Evolutionary conservation across 2,113 vertebrate species (phyloP), one percentile per base, ranked within the genome.

Genomic region (Seriola dumerili): DNA sequence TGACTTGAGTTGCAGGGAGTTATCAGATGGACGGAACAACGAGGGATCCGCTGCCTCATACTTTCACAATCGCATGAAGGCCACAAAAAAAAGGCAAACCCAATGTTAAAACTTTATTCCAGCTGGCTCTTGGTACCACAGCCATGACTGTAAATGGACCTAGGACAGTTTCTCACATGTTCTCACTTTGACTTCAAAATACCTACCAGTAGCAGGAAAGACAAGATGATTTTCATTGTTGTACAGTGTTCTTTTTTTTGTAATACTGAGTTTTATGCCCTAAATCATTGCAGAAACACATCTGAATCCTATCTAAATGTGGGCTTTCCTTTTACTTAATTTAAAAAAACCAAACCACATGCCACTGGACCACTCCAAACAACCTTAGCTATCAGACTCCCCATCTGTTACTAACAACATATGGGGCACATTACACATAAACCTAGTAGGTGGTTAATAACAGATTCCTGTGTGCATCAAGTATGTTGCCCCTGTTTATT

Each of bases 331-430:
- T 63, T 83, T 82, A 73, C 79, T 84, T 82, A 12, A 59, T 23
- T 70, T 74, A 25, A 76, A 29, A n/a, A 81, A 86, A 69, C 66
- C 40, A 70, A 81, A 90, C 74, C 86, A 84, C 55, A 86, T 84
- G 78, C 63, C 17, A n/a, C 52, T 38, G 55, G 52, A 64, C 71
- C 62, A 70, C 66, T 78, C 42, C 55, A 81, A 68, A 69, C 69
- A 64, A 80, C 76, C 70, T 73, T 12, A 55, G 40, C 68, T 67
- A 63, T 59, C 36, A 57, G 75, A 64, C 57, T 68, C 63, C 38
- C 50, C 67, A 62, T 84, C 58, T 69, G 67, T 54, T 55, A 71
- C 25, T 36, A 36, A 16, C 52, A 76, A 72, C 82, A 86, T 44
- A 40, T 62, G 65, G 70, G 21, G 44, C 36, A 57, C 9, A 62